Evolutionary conservation across 2,113 vertebrate genomes (phyloP).

Genomic region (Tamias sibiricus): DNA sequence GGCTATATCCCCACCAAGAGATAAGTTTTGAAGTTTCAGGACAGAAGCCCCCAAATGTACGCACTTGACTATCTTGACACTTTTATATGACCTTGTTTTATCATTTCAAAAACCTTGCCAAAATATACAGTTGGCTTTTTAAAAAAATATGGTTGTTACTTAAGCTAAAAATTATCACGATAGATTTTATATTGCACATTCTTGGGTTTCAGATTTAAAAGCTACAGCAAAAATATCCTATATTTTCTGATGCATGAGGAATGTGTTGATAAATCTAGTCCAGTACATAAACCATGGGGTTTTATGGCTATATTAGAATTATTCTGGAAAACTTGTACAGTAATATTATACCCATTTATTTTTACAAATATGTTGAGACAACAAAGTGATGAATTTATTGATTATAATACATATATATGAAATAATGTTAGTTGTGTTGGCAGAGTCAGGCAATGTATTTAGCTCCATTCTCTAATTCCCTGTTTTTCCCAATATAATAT

Average conservation of each 20-base stretch:
- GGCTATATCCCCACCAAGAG: not conserved
- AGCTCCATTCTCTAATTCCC: not conserved
- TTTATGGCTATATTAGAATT: not conserved
- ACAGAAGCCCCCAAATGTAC: not conserved
- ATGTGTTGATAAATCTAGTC: not conserved
- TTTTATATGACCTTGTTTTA: not conserved
- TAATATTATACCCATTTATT: not conserved
- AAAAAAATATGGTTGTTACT: not conserved
- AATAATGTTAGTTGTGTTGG: not conserved
- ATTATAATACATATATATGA: not conserved
- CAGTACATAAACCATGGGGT: not conserved
- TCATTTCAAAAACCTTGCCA: not conserved
- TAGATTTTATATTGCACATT: not conserved
- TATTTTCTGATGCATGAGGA: not conserved
- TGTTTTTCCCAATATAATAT: not conserved
- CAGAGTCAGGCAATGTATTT: not conserved
- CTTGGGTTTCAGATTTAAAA: slow-evolving; percentile 24
- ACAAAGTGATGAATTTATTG: not conserved
- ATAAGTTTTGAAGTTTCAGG: not conserved
- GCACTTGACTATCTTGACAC: not conserved
- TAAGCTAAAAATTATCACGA: not conserved
- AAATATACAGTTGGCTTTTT: not conserved
- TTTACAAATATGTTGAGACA: slow-evolving; percentile 23
- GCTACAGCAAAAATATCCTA: not conserved
- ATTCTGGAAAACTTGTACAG: not conserved